These are phyloP conservation scores for Willowsia nigromaculata DNA, from an alignment of 2,888 invertebrate genomes.

Conservation along the genomic window DNA sequence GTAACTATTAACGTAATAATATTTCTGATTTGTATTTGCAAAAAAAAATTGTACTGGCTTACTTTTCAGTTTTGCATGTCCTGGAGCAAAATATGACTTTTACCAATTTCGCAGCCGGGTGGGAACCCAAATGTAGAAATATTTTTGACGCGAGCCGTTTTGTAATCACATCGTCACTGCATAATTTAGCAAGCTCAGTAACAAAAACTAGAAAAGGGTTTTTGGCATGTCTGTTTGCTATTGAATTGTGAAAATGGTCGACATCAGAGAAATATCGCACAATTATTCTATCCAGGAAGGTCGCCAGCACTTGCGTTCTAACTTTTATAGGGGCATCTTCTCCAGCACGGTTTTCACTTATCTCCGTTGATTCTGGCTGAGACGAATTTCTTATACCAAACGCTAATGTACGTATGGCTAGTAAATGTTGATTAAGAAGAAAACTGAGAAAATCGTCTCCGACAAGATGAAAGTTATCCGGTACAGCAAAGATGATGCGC, in stretches of 20 bases:
- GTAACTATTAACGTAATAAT: no score
- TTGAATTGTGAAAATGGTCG: constrained; percentile 65
- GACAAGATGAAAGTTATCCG: constrained; percentile 73
- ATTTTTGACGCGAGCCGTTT: constrained; percentile 72
- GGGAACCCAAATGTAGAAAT: constrained; percentile 70
- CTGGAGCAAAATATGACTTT: constrained; percentile 61
- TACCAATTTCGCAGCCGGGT: constrained; percentile 67
- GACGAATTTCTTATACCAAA: constrained; percentile 43
- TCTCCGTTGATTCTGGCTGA: background rate
- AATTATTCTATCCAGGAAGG: constrained; percentile 70
- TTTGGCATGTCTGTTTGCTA: background rate
- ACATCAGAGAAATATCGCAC: constrained; percentile 73
- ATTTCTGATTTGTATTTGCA: no score
- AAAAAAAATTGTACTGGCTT: no score
- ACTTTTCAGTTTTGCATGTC: background rate
- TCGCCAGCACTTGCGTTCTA: constrained; percentile 61
- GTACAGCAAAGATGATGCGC: constrained; percentile 74
- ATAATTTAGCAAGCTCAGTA: constrained; percentile 6
- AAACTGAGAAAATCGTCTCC: constrained; percentile 72
- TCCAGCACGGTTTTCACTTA: background rate
- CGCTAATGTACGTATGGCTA: constrained; percentile 59
- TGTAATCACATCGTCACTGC: constrained; percentile 65
- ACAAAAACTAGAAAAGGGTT: constrained; percentile 73
- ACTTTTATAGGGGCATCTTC: constrained; percentile 37
- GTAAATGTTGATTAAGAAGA: constrained; percentile 67